Evolutionary conservation across 2,888 invertebrate genomes (phyloP).

Genomic region (Leptopilina myrica): DNA sequence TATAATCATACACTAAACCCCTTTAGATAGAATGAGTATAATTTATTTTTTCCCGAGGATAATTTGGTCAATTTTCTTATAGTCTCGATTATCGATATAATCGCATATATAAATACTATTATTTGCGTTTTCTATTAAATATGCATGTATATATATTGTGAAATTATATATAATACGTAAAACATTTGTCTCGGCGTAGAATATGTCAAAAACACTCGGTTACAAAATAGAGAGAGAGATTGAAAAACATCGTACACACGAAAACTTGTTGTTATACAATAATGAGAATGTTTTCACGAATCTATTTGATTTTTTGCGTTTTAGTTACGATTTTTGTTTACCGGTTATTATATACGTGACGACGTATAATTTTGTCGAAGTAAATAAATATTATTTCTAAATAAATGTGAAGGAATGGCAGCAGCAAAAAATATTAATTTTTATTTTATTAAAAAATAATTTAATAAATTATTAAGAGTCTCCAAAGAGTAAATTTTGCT

Average conservation of each 20-base stretch:
- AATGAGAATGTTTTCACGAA: not conserved
- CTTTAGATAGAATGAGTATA: not conserved
- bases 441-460: no score
- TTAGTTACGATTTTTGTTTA: not conserved
- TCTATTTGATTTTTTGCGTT: not conserved
- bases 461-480: no score
- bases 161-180: not conserved
- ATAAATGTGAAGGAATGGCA: no score
- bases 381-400: not conserved
- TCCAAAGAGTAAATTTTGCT: no score
- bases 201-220: not conserved
- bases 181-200: not conserved
- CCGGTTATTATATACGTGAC: not conserved
- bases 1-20: not conserved
- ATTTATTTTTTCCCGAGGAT: not conserved
- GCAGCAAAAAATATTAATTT: not conserved
- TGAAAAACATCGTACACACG: not conserved
- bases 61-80: slow-evolving; percentile 13
- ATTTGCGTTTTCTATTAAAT: not conserved
- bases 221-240: not conserved
- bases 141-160: not conserved
- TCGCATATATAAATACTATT: not conserved
- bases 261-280: not conserved
- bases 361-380: not conserved
- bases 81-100: not conserved